Percentiles rank a stretch among this genome's conserved stretches.
These are phyloP conservation scores for Cetonia aurata DNA, from an alignment of 2,888 invertebrate genomes.

Conservation along the genomic window DNA sequence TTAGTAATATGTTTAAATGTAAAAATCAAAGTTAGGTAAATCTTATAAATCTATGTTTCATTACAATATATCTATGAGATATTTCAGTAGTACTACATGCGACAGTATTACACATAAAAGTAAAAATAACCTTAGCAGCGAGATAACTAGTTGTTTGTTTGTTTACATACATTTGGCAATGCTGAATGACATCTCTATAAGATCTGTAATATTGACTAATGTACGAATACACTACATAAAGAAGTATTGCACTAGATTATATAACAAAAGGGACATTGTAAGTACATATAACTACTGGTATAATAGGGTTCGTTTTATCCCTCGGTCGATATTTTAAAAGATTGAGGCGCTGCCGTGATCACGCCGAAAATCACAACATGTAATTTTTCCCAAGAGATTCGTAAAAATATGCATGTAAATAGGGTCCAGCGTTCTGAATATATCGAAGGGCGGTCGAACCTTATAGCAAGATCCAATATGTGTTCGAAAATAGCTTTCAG, in stretches of 20 bases:
- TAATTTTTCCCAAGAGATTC: constrained; percentile 51
- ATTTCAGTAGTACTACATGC: too few relatives aligned
- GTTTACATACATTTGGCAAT: too few relatives aligned
- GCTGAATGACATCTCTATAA: too few relatives aligned
- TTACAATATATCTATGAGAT: too few relatives aligned
- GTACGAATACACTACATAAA: too few relatives aligned
- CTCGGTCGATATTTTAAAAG: constrained; percentile 26
- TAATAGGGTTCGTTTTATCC: background rate
- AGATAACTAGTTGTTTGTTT: too few relatives aligned
- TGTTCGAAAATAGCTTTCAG: constrained; percentile 65
- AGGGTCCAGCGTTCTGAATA: constrained; percentile 57
- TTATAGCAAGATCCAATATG: constrained; percentile 63
- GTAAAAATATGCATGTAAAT: constrained; percentile 56
- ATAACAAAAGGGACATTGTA: background rate
- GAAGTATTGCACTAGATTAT: background rate
- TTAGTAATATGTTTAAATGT: too few relatives aligned
- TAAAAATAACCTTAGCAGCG: too few relatives aligned
- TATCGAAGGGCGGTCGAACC: constrained; percentile 55
- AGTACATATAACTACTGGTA: background rate
- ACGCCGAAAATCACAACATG: constrained; percentile 52
- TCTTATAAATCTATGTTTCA: too few relatives aligned
- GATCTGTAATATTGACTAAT: too few relatives aligned
- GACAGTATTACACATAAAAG: too few relatives aligned
- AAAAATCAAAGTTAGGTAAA: too few relatives aligned
- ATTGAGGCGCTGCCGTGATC: constrained; percentile 25